Evolutionary conservation across 30 jellyfish, hydroid and myxozoan genomes (phyloP).

Genomic region (Sanderia malayensis): DNA sequence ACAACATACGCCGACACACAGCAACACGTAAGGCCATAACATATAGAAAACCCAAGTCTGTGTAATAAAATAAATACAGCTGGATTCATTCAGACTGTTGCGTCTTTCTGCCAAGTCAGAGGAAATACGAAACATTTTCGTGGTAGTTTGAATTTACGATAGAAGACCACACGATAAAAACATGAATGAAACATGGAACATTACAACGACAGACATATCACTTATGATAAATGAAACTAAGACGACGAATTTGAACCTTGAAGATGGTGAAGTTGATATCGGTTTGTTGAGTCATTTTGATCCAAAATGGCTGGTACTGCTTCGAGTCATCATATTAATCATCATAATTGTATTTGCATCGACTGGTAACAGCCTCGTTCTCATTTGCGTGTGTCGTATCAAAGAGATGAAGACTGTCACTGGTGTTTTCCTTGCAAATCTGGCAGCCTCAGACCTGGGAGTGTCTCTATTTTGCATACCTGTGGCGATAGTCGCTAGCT

Average conservation of each 20-base stretch:
- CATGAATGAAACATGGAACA: not conserved
- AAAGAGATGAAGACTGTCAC: conserved; percentile 63
- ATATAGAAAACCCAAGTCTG: too few species aligned
- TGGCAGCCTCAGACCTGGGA: conserved; percentile 64
- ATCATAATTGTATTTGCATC: not conserved
- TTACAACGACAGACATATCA: not conserved
- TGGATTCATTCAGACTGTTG: too few species aligned
- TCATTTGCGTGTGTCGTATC: conserved; percentile 25
- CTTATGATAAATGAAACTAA: not conserved
- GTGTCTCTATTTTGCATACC: conserved; percentile 59
- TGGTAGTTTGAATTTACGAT: not conserved
- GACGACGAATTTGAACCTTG: not conserved
- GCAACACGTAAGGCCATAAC: too few species aligned
- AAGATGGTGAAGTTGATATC: too few species aligned
- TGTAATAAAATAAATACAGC: too few species aligned
- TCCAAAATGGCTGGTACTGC: conserved; percentile 30
- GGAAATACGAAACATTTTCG: too few species aligned
- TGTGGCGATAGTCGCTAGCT: conserved; percentile 51
- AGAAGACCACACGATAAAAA: not conserved
- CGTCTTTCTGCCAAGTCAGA: too few species aligned
- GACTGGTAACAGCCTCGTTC: conserved; percentile 46
- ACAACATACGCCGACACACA: too few species aligned
- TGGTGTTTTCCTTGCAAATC: conserved; percentile 49
- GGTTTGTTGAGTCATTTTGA: conserved; percentile 3
- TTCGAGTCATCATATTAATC: conserved; percentile 23